phyloP scores from a whole-genome alignment of 2,888 invertebrate species.

The Spatulosminthurus flaviceps region DNA sequence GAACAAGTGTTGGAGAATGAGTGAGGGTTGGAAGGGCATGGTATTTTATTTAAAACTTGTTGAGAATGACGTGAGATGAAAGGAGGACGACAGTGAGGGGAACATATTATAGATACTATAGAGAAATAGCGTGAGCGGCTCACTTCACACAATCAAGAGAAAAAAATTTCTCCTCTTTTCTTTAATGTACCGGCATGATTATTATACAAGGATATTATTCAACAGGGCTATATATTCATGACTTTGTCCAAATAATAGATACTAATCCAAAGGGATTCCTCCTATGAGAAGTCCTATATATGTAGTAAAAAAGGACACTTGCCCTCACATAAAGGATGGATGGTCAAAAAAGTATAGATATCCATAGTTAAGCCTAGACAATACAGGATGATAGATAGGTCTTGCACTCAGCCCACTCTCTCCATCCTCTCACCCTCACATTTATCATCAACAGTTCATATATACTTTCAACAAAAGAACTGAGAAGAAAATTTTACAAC shows the following conservation, averaged over 20 bases:
- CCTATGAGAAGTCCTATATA: background rate
- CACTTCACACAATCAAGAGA: conserved; percentile 12
- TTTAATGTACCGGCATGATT: conserved; percentile 18
- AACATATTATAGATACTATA: background rate
- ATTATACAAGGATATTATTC: conserved; percentile 7
- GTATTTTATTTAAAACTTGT: conserved; percentile 11
- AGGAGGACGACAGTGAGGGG: background rate
- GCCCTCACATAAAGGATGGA: conserved; percentile 25
- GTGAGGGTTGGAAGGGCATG: background rate
- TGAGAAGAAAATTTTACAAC: too few relatives aligned
- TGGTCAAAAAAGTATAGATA: conserved; percentile 35
- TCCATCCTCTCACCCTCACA: conserved; percentile 45
- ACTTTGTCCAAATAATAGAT: too few relatives aligned
- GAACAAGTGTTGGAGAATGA: background rate
- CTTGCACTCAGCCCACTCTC: conserved; percentile 44
- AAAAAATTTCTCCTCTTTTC: too few relatives aligned
- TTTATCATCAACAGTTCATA: conserved; percentile 50
- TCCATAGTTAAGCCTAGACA: conserved; percentile 45
- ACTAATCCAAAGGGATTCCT: background rate
- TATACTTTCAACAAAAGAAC: conserved; percentile 9
- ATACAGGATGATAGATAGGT: conserved; percentile 54
- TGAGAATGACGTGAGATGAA: conserved; percentile 14
- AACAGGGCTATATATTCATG: background rate
- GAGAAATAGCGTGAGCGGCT: conserved; percentile 13
- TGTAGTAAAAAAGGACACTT: too few relatives aligned